phyloP scores from a whole-genome alignment of 2,797 vertebrate genomes.

The Decapterus maruadsi region DNA sequence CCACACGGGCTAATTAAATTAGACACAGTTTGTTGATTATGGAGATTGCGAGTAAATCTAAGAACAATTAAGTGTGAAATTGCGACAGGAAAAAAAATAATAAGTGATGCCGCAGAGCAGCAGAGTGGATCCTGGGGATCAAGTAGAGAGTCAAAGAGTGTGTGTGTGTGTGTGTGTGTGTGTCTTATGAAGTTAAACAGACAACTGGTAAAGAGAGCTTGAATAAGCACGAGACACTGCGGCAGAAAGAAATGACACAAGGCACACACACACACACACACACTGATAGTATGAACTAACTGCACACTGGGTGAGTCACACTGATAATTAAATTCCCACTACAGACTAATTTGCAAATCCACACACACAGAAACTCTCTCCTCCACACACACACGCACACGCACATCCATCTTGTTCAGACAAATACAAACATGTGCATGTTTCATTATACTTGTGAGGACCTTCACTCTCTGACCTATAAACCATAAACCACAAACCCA shows the following conservation, averaged over 20 bases:
- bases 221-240: neutral
- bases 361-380: neutral
- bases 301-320: neutral
- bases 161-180: slow-evolving; percentile 7
- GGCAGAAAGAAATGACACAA: neutral
- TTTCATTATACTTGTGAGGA: slow-evolving; percentile 20
- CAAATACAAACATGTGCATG: neutral
- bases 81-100: neutral
- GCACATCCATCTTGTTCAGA: neutral
- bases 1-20: no score
- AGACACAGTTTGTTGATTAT: no score
- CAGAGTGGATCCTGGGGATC: slow-evolving; percentile 10
- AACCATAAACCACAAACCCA: neutral
- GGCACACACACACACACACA: neutral
- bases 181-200: slow-evolving; percentile 28
- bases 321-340: slow-evolving; percentile 5
- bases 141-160: slow-evolving; percentile 1
- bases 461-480: neutral
- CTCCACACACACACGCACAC: neutral
- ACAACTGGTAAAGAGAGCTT: slow-evolving; percentile 12
- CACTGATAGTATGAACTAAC: neutral
- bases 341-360: slow-evolving; percentile 2
- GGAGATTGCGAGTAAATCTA: no score
- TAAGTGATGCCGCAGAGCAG: slow-evolving; percentile 26
- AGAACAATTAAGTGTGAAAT: neutral